phyloP scores from a whole-genome alignment of 2,113 vertebrate species.

The Zingel zingel region DNA sequence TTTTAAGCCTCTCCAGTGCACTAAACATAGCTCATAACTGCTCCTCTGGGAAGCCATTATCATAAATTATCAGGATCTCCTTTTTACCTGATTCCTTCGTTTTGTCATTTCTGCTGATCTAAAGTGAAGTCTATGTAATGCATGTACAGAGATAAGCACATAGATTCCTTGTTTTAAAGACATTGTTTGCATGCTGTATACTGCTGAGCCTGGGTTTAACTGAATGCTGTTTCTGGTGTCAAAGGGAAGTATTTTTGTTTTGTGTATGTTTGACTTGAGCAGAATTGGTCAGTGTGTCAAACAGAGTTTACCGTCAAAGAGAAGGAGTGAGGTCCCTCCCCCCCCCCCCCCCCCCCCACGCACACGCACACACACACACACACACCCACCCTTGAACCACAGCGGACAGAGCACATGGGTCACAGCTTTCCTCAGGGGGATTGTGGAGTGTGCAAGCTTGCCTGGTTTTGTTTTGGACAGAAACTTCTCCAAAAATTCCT shows the following conservation, averaged over 20 bases:
- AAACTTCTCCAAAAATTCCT: slow-evolving; percentile 57
- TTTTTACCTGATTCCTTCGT: slow-evolving; percentile 29
- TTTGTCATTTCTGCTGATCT: slow-evolving; percentile 47
- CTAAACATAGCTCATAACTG: slow-evolving; percentile 46
- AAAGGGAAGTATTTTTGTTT: slow-evolving; percentile 53
- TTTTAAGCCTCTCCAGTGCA: slow-evolving; percentile 46
- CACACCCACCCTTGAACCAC: slow-evolving; percentile 58
- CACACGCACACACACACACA: too few species aligned
- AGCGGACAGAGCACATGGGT: slow-evolving; percentile 51
- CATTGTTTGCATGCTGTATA: slow-evolving; percentile 48
- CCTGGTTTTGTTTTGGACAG: slow-evolving; percentile 61
- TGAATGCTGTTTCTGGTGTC: slow-evolving; percentile 29
- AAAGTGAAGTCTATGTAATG: slow-evolving; percentile 22
- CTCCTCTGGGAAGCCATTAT: slow-evolving; percentile 57
- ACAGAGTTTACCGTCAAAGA: slow-evolving; percentile 45
- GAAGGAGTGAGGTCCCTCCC: slow-evolving; percentile 3
- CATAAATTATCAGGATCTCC: slow-evolving; percentile 56
- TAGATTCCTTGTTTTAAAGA: slow-evolving; percentile 21
- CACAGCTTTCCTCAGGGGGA: slow-evolving; percentile 69
- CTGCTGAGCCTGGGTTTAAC: slow-evolving; percentile 56
- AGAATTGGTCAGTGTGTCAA: slow-evolving; percentile 67
- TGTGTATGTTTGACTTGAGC: slow-evolving; percentile 47
- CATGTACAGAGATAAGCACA: slow-evolving; percentile 19
- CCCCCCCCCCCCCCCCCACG: neutral
- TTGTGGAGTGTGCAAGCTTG: slow-evolving; percentile 61